A percentile compares a stretch with the other conserved stretches of the same genome.
phyloP scores from a whole-genome alignment of 2,888 invertebrate genomes.

The Ectropis crepuscularia region DNA sequence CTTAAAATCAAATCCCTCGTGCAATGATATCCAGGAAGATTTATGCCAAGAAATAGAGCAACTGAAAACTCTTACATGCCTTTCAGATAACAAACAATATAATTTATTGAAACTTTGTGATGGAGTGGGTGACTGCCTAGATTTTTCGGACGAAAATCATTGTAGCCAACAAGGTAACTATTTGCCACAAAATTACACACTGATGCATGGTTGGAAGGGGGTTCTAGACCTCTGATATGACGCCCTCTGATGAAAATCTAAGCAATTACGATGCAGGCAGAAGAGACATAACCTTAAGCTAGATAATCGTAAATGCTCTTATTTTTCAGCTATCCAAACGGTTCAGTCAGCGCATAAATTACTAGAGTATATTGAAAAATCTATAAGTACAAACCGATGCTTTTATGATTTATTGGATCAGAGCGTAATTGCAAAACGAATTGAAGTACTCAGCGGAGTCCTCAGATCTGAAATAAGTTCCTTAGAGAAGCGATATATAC shows the following conservation, averaged over 20 bases:
- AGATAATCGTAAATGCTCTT: not conserved
- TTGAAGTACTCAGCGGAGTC: conserved; percentile 49
- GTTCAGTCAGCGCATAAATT: conserved; percentile 50
- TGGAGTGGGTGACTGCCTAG: conserved; percentile 59
- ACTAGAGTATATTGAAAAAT: conserved; percentile 51
- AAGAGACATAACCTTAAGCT: too few relatives aligned
- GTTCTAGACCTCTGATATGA: too few relatives aligned
- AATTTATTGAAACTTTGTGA: conserved; percentile 63
- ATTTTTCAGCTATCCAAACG: conserved; percentile 56
- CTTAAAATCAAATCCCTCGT: conserved; percentile 28
- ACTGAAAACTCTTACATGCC: conserved; percentile 59
- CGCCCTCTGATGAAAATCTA: too few relatives aligned
- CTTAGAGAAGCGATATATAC: conserved; percentile 48
- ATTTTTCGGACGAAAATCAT: conserved; percentile 63
- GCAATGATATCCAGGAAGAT: conserved; percentile 45
- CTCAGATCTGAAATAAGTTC: conserved; percentile 55
- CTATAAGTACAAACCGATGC: conserved; percentile 50
- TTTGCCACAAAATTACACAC: too few relatives aligned
- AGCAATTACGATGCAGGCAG: too few relatives aligned
- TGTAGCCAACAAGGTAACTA: conserved; percentile 60
- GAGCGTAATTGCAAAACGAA: conserved; percentile 50
- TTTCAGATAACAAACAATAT: conserved; percentile 47
- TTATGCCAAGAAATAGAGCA: conserved; percentile 56
- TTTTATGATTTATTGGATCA: conserved; percentile 41
- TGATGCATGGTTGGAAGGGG: too few relatives aligned